A percentile compares a stretch with the other conserved stretches of the same genome.
phyloP scores from a whole-genome alignment of 64 coral and sea anemone species.

The Porites australiensis region DNA sequence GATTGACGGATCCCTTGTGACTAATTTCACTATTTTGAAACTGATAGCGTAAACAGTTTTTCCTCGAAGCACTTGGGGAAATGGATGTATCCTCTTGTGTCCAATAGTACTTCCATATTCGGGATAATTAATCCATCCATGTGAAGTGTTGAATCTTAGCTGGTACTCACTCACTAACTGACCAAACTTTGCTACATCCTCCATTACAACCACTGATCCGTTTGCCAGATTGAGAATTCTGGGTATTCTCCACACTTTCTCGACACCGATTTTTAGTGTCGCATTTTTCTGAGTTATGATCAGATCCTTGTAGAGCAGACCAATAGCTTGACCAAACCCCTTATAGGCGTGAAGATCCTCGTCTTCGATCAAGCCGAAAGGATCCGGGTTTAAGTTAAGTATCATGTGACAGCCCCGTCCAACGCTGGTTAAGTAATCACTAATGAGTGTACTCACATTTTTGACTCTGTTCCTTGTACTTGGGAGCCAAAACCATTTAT shows the following conservation, averaged over 20 bases:
- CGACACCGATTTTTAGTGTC: conserved; percentile 16
- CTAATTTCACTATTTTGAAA: conserved; percentile 39
- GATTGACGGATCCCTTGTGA: conserved; percentile 23
- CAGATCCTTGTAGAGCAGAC: conserved; percentile 25
- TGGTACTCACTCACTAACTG: conserved; percentile 45
- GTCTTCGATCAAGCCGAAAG: conserved; percentile 21
- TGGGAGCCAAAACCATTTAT: conserved; percentile 59
- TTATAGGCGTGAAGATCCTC: conserved; percentile 43
- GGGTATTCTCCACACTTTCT: conserved; percentile 31
- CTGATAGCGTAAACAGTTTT: conserved; percentile 26
- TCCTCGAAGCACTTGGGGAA: not conserved
- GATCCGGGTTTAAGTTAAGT: conserved; percentile 50
- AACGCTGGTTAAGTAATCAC: conserved; percentile 40
- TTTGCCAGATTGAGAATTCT: not conserved
- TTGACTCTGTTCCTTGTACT: not conserved
- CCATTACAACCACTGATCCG: conserved; percentile 55
- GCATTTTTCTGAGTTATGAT: conserved; percentile 35
- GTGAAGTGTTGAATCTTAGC: conserved; percentile 23
- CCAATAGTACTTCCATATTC: conserved; percentile 41
- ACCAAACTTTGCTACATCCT: conserved; percentile 47
- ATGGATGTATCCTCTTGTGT: conserved; percentile 58
- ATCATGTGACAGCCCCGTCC: conserved; percentile 50
- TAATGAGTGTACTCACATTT: conserved; percentile 5
- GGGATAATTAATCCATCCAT: not conserved
- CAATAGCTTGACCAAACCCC: conserved; percentile 26